Evolutionary conservation across 1,140 invertebrate species (phyloP).

Genomic region (Drosophila triauraria): DNA sequence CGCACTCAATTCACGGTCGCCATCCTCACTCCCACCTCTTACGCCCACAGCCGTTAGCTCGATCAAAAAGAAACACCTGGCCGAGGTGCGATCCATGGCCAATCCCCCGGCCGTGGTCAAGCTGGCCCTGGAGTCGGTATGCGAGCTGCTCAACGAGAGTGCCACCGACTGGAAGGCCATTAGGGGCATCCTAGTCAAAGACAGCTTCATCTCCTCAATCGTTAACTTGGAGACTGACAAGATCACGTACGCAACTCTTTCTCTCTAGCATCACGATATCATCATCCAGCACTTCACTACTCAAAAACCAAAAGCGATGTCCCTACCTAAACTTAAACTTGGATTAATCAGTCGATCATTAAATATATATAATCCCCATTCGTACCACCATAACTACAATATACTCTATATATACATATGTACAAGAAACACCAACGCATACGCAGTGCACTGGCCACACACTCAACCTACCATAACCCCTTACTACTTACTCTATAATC

Average conservation of each 20-base stretch:
- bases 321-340: slow-evolving; percentile 2
- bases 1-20: slow-evolving; percentile 25
- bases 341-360: slow-evolving; percentile 21
- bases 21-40: slow-evolving; percentile 19
- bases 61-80: slow-evolving; percentile 98
- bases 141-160: slow-evolving; percentile 94
- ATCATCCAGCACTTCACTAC: slow-evolving; percentile 75
- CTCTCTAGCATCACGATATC: slow-evolving; percentile 65
- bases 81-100: slow-evolving; percentile 97
- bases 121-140: slow-evolving; percentile 97
- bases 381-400: slow-evolving; percentile 48
- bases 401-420: slow-evolving; percentile 36
- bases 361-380: slow-evolving; percentile 42
- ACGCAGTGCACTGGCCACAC: slow-evolving; percentile 75
- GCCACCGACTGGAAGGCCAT: slow-evolving; percentile 97
- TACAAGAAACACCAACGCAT: slow-evolving; percentile 60
- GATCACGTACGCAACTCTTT: slow-evolving; percentile 92
- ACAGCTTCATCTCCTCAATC: slow-evolving; percentile 99
- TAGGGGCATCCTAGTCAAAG: slow-evolving; percentile 96
- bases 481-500: slow-evolving; percentile 14
- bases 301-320: slow-evolving; percentile 1
- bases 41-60: slow-evolving; percentile 93
- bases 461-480: slow-evolving; percentile 49
- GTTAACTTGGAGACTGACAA: slow-evolving; percentile 98
- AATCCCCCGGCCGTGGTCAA: slow-evolving; percentile 97